Evolutionary conservation across 2,888 invertebrate species (phyloP).

Genomic region (Galerucella pusilla): DNA sequence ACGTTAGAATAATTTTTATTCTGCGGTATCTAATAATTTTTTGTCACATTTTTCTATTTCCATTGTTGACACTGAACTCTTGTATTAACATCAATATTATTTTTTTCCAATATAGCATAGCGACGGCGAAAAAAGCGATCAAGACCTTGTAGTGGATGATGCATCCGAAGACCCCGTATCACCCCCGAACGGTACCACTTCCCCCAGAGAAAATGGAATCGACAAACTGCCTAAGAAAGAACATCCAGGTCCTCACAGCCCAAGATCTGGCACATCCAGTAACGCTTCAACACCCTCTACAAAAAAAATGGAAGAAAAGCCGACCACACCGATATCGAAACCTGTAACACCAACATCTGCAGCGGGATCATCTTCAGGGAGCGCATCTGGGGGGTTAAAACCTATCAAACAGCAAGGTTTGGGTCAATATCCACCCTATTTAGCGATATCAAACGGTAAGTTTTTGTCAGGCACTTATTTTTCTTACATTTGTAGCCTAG

Average conservation of each 20-base stretch:
- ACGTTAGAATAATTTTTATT: no score
- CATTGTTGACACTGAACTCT: neutral
- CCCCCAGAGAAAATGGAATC: slow-evolving; percentile 88
- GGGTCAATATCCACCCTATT: slow-evolving; percentile 73
- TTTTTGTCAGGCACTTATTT: neutral
- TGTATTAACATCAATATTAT: neutral
- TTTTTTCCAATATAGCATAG: slow-evolving; percentile 70
- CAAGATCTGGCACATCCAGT: slow-evolving; percentile 87
- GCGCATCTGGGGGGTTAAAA: slow-evolving; percentile 68
- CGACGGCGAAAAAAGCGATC: slow-evolving; percentile 88
- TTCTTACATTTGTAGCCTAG: neutral
- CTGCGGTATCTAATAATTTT: no score
- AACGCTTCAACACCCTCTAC: slow-evolving; percentile 92
- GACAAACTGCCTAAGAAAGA: slow-evolving; percentile 85
- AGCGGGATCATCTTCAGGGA: slow-evolving; percentile 64
- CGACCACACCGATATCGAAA: slow-evolving; percentile 91
- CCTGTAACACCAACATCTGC: slow-evolving; percentile 86
- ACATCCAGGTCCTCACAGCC: slow-evolving; percentile 77
- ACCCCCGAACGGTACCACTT: slow-evolving; percentile 87
- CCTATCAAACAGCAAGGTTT: slow-evolving; percentile 67
- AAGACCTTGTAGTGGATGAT: slow-evolving; percentile 95
- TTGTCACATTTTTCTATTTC: no score
- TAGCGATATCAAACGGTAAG: slow-evolving; percentile 67
- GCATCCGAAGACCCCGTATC: slow-evolving; percentile 91
- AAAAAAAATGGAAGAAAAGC: slow-evolving; percentile 88